Conservation (phyloP, 1,140 invertebrate species). For the Hormaphis cornu region DNA sequence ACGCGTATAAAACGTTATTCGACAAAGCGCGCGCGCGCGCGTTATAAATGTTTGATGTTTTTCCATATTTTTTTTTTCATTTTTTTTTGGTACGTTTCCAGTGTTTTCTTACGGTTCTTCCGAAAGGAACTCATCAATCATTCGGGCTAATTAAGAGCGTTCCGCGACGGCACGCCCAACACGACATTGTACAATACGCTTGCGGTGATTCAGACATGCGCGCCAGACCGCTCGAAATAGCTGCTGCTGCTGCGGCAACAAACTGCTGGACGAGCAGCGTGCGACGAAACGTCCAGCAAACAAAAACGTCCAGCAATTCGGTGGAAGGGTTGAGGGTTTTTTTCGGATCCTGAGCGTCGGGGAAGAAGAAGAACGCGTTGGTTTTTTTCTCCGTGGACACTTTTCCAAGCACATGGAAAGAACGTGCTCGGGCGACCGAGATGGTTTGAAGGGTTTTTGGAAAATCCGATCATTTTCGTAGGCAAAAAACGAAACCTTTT, state of each 20-base stretch:
- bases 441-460: too few species aligned
- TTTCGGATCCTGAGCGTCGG: too few species aligned
- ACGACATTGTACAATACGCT: not conserved
- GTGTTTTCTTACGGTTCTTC: constrained; percentile 26
- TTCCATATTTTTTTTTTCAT: not conserved
- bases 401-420: too few species aligned
- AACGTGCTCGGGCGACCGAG: too few species aligned
- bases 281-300: not conserved
- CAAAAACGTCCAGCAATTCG: too few species aligned
- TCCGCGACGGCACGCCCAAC: constrained; percentile 12
- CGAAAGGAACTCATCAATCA: constrained; percentile 28
- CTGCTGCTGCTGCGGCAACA: not conserved
- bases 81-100: constrained; percentile 29
- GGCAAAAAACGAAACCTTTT: too few species aligned
- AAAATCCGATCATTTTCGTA: too few species aligned
- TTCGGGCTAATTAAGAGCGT: constrained; percentile 28
- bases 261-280: not conserved
- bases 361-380: too few species aligned
- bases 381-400: too few species aligned
- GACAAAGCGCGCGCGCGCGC: not conserved
- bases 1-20: not conserved
- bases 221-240: constrained; percentile 21
- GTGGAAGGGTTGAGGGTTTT: too few species aligned
- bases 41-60: not conserved
- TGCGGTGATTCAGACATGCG: constrained; percentile 19